phyloP scores from a whole-genome alignment of 2,888 invertebrate genomes.

The Pemphredon lugubris region DNA sequence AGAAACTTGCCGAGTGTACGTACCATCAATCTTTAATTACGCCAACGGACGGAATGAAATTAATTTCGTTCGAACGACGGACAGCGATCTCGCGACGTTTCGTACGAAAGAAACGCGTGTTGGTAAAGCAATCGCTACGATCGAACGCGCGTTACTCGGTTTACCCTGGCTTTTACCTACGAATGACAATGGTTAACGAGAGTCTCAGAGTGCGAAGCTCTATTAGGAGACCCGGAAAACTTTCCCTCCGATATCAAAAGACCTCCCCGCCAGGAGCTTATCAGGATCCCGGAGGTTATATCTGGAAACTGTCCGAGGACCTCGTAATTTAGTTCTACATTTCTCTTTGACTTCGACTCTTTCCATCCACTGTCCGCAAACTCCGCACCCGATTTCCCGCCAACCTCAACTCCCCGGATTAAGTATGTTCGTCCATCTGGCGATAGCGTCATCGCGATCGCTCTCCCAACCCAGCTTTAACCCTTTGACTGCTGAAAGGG shows the following conservation, averaged over 20 bases:
- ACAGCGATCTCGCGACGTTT: background rate
- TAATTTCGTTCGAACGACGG: background rate
- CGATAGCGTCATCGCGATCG: no score
- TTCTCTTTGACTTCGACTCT: background rate
- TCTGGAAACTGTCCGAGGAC: conserved; percentile 20
- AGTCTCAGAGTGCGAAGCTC: conserved; percentile 25
- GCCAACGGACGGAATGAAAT: background rate
- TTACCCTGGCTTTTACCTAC: conserved; percentile 1
- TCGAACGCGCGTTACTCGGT: conserved; percentile 6
- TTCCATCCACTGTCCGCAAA: background rate
- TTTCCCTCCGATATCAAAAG: conserved; percentile 39
- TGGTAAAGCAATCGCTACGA: background rate
- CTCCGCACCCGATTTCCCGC: background rate
- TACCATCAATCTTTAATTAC: conserved; percentile 14
- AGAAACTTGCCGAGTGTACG: no score
- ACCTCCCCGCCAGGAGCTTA: conserved; percentile 23
- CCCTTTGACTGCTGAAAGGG: no score
- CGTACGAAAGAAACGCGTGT: no score
- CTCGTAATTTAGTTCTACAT: conserved; percentile 6
- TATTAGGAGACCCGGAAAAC: conserved; percentile 36
- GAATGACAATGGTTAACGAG: conserved; percentile 3
- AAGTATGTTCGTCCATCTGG: conserved; percentile 40
- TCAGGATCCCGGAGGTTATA: conserved; percentile 40
- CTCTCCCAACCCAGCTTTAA: no score
- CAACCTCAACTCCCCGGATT: conserved; percentile 5